Conservation (phyloP, 2,888 invertebrate species). For the Mechanitis messenoides region DNA sequence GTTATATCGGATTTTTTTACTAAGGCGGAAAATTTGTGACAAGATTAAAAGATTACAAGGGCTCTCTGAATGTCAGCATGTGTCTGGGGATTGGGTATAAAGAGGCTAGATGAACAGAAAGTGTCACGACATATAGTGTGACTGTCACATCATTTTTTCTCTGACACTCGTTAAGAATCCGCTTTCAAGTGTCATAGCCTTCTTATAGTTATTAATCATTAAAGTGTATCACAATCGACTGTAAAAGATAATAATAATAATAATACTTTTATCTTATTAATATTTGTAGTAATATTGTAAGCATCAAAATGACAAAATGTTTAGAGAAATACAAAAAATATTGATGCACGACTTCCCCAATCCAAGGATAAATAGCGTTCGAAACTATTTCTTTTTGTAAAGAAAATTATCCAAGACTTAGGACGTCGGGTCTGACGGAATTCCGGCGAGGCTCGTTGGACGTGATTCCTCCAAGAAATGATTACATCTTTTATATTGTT, state of each 20-base stretch:
- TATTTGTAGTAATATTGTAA: too few relatives aligned
- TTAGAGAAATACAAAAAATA: not conserved
- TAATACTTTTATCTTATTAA: too few relatives aligned
- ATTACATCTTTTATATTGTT: slow-evolving; percentile 70
- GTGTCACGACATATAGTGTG: slow-evolving; percentile 6
- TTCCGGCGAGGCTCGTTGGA: slow-evolving; percentile 67
- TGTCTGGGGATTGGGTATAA: slow-evolving; percentile 16
- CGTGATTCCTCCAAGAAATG: slow-evolving; percentile 65
- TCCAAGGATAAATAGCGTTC: slow-evolving; percentile 10
- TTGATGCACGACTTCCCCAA: slow-evolving; percentile 1
- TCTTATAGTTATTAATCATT: too few relatives aligned
- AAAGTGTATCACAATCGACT: too few relatives aligned
- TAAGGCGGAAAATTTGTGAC: slow-evolving; percentile 33
- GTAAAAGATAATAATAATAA: too few relatives aligned
- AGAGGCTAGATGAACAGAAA: not conserved
- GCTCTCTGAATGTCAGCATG: slow-evolving; percentile 24
- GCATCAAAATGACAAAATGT: not conserved
- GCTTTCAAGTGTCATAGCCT: too few relatives aligned
- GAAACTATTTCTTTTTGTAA: slow-evolving; percentile 27
- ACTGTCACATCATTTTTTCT: slow-evolving; percentile 2
- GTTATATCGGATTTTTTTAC: slow-evolving; percentile 8
- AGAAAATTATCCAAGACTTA: slow-evolving; percentile 31
- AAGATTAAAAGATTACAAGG: slow-evolving; percentile 36
- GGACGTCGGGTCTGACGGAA: slow-evolving; percentile 55
- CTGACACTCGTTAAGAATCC: too few relatives aligned